A percentile compares a stretch with the other conserved stretches of the same genome.
phyloP scores from a whole-genome alignment of 2,113 vertebrate genomes.

The Motacilla alba region DNA sequence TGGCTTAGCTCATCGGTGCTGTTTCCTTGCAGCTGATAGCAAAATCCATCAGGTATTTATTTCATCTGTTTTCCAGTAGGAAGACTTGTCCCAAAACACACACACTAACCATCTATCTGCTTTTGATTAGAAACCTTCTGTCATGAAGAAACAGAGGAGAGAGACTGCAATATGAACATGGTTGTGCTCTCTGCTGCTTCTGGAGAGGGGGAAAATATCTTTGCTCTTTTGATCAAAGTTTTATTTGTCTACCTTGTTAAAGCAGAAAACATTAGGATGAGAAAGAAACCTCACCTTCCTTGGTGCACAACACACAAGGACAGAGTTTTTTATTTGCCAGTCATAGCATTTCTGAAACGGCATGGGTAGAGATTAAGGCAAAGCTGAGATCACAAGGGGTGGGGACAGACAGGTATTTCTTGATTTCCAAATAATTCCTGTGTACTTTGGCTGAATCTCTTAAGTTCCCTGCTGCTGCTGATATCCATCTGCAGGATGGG shows the following conservation, averaged over 20 bases:
- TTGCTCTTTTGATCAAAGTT: neutral
- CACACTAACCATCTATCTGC: neutral
- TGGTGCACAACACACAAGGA: neutral
- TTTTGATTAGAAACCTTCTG: constrained; percentile 53
- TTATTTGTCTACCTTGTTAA: neutral
- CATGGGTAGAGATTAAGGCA: neutral
- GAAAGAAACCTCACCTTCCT: neutral
- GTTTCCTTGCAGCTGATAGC: neutral
- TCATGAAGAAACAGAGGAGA: neutral
- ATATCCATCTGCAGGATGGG: neutral
- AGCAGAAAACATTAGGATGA: neutral
- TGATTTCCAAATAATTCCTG: neutral
- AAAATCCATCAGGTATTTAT: constrained; percentile 32
- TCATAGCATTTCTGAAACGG: neutral
- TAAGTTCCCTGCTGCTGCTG: neutral
- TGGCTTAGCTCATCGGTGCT: neutral
- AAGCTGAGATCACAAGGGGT: neutral
- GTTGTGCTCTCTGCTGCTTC: neutral
- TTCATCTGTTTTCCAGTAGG: neutral
- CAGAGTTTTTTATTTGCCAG: neutral
- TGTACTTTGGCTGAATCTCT: neutral
- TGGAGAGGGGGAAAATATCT: neutral
- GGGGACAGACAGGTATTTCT: neutral
- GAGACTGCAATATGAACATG: neutral
- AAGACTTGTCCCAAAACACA: constrained; percentile 7